Conservation (phyloP, 2,888 invertebrate species). For the Rosalia funebris region DNA sequence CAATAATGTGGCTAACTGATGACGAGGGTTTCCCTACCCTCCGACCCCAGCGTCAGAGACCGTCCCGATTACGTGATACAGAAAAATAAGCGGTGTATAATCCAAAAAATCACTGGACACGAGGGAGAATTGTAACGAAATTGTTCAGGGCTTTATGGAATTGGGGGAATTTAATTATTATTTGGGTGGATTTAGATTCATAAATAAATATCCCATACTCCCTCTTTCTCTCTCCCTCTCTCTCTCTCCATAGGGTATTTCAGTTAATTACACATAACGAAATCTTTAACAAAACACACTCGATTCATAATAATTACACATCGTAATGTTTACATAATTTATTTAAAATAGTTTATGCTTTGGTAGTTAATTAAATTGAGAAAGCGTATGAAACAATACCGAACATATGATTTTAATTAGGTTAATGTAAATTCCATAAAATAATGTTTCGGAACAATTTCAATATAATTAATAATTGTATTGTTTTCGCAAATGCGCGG, state of each 20-base stretch:
- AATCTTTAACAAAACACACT: conserved; percentile 6
- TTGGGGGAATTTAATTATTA: conserved; percentile 23
- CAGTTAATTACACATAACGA: conserved; percentile 2
- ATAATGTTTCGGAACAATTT: neutral
- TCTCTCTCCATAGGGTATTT: conserved; percentile 1
- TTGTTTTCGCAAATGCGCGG: no score
- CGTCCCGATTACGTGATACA: conserved; percentile 19
- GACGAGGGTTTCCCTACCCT: conserved; percentile 8
- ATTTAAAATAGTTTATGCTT: conserved; percentile 2
- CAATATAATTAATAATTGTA: neutral
- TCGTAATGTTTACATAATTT: conserved; percentile 1
- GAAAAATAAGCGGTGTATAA: conserved; percentile 22
- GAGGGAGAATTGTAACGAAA: conserved; percentile 13
- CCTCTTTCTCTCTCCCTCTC: no score
- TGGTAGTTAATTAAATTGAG: conserved; percentile 7
- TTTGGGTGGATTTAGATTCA: conserved; percentile 10
- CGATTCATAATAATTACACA: conserved; percentile 14
- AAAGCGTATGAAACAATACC: neutral
- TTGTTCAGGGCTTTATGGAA: conserved; percentile 23
- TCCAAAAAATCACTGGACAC: conserved; percentile 19
- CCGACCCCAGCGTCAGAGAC: conserved; percentile 2
- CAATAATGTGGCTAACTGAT: conserved; percentile 5
- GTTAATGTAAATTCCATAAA: neutral
- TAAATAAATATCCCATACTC: conserved; percentile 6
- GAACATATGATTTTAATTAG: neutral